Conservation (phyloP, 1,140 invertebrate species). For the Hormaphis cornu region DNA sequence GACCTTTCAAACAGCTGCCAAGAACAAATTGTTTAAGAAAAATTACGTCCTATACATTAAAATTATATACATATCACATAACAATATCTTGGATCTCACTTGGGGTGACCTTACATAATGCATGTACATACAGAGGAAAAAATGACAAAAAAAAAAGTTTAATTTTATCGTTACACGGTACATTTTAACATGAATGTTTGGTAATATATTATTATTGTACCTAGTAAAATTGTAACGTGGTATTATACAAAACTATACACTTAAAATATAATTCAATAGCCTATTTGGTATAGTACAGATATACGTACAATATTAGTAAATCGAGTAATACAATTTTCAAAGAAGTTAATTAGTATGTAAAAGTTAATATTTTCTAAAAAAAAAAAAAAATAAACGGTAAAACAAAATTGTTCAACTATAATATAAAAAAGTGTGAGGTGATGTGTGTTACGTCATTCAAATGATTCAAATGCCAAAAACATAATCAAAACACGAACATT, state of each 20-base stretch:
- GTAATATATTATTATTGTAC: conserved; percentile 24
- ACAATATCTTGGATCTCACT: conserved; percentile 20
- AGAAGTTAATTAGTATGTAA: background rate
- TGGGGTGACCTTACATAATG: conserved; percentile 8
- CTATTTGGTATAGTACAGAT: background rate
- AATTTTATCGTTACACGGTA: conserved; percentile 14
- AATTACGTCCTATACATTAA: background rate
- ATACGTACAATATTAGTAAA: conserved; percentile 14
- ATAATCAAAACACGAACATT: background rate
- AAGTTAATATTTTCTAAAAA: conserved; percentile 6
- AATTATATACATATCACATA: conserved; percentile 27
- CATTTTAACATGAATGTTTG: conserved; percentile 18
- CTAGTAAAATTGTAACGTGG: conserved; percentile 3
- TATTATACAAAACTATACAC: background rate
- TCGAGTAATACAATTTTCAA: background rate
- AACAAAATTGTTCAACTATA: conserved; percentile 8
- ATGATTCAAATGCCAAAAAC: conserved; percentile 14
- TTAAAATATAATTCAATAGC: background rate
- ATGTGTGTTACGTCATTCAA: conserved; percentile 9
- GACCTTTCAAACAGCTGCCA: background rate
- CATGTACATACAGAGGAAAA: conserved; percentile 1
- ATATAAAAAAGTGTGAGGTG: background rate
- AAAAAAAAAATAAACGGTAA: conserved; percentile 1
- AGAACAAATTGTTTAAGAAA: conserved; percentile 9
- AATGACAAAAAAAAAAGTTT: background rate